phyloP scores from a whole-genome alignment of 2,888 invertebrate genomes.

The Steromphala cineraria region DNA sequence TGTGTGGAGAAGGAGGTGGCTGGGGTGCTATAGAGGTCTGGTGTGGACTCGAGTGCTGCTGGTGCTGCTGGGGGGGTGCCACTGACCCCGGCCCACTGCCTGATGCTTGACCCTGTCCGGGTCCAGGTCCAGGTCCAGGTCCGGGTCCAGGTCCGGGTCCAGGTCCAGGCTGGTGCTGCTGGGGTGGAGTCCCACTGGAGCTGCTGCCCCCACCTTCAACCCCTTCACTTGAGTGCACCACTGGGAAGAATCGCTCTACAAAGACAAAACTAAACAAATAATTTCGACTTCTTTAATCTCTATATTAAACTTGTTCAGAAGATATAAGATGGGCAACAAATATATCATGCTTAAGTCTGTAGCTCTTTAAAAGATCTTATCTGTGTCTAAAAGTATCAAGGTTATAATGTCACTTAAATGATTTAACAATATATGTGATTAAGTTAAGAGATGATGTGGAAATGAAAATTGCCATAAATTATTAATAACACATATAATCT shows the following conservation, averaged over 20 bases:
- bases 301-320: too few relatives aligned
- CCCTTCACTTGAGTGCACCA: slow-evolving; percentile 53
- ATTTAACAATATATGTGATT: not conserved
- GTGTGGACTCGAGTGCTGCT: slow-evolving; percentile 42
- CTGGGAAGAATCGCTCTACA: slow-evolving; percentile 60
- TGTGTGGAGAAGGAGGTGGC: slow-evolving; percentile 49
- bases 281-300: too few relatives aligned
- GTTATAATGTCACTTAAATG: too few relatives aligned
- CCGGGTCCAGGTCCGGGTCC: too few relatives aligned
- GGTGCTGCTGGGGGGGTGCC: slow-evolving; percentile 21
- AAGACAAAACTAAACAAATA: not conserved
- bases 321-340: too few relatives aligned
- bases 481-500: not conserved
- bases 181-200: slow-evolving; percentile 19
- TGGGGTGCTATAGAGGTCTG: slow-evolving; percentile 43
- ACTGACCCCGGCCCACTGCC: not conserved
- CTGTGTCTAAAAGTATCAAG: too few relatives aligned
- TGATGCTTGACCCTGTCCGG: too few relatives aligned
- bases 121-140: too few relatives aligned
- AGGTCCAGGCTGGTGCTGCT: slow-evolving; percentile 40
- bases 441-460: not conserved
- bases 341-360: too few relatives aligned
- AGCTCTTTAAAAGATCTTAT: too few relatives aligned
- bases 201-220: slow-evolving; percentile 48
- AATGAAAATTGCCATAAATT: too few relatives aligned